Base-by-base conservation (phyloP, 2,888 invertebrate genomes). In the Cryptus viduatorius region DNA sequence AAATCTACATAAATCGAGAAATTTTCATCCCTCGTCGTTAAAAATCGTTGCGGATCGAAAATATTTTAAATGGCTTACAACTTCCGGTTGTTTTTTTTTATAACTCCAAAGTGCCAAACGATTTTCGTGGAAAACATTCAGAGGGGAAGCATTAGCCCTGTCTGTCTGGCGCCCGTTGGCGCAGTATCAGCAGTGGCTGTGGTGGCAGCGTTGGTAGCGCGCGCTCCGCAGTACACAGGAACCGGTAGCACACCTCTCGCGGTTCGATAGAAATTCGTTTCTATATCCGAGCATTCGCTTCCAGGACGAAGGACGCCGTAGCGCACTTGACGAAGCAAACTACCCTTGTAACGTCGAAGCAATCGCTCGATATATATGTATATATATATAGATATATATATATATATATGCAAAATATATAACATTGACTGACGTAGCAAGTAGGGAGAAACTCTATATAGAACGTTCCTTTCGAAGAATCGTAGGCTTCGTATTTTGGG, bases 231-330 rank as follows among this genome's bases (percentile, higher is more conserved):
- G 53, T 16, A 19, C 53, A 53, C 16, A 53, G 59, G 67, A 46
- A 80, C 67, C 73, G 73, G 50, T 44, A 50, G 29, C 61, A n/a
- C 3, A 19, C 24, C 16, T 29, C 37, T 29, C 37, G 53, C 44
- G 42, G 50, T 31, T 81, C 68, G 61, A 81, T 75, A 64, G 61
- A 69, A 73, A 75, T 75, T 67, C 29, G 50, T 37, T 61, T 44
- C 61, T 19, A 48, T 56, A 31, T 68, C 59, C n/a, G 44, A 48
- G 42, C 42, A 31, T 46, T 48, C 46, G 59, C 19, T 46, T 67
- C 37, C 42, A 80, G 48, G 50, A 53, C 61, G 61, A 69, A 83
- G 83, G 69, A 81, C 71, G 53, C 44, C 14, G 76, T 37, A 16
- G 67, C 73, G 80, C 56, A 73, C 71, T 64, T 37, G 37, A 37